A percentile compares a stretch with the other conserved stretches of the same genome.
These are phyloP conservation scores for Oxyruncus cristatus DNA, from an alignment of 2,113 vertebrate species.

Conservation along the genomic window DNA sequence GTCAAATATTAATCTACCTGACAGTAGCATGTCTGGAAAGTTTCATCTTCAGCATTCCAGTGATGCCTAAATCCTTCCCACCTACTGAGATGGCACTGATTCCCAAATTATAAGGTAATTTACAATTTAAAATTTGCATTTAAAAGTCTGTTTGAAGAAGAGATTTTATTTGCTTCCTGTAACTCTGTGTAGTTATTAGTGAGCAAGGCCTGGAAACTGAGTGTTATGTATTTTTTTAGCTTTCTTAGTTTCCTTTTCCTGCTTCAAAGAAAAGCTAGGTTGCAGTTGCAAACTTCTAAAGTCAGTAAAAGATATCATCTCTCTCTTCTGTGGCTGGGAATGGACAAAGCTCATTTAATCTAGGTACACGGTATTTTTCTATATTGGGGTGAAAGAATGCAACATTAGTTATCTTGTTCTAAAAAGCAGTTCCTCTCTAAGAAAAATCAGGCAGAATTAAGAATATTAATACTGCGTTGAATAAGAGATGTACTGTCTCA, in stretches of 20 bases:
- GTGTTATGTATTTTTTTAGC: not conserved
- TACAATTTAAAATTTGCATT: not conserved
- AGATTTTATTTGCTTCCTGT: not conserved
- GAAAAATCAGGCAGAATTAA: not conserved
- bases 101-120: not conserved
- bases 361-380: not conserved
- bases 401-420: not conserved
- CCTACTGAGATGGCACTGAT: not conserved
- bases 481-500: not conserved
- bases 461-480: not conserved
- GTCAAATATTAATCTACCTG: slow-evolving; percentile 31
- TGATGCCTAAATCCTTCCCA: not conserved
- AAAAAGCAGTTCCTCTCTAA: not conserved
- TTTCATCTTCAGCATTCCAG: slow-evolving; percentile 31
- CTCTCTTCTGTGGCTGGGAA: not conserved
- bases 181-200: not conserved
- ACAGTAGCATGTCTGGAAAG: slow-evolving; percentile 25
- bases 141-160: not conserved
- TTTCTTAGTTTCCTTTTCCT: not conserved
- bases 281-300: not conserved
- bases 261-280: not conserved
- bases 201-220: not conserved
- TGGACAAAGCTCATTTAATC: not conserved
- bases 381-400: not conserved
- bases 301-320: not conserved